These are phyloP conservation scores for Cavia aperea DNA, from an alignment of 2,113 vertebrate genomes.

Conservation along the genomic window DNA sequence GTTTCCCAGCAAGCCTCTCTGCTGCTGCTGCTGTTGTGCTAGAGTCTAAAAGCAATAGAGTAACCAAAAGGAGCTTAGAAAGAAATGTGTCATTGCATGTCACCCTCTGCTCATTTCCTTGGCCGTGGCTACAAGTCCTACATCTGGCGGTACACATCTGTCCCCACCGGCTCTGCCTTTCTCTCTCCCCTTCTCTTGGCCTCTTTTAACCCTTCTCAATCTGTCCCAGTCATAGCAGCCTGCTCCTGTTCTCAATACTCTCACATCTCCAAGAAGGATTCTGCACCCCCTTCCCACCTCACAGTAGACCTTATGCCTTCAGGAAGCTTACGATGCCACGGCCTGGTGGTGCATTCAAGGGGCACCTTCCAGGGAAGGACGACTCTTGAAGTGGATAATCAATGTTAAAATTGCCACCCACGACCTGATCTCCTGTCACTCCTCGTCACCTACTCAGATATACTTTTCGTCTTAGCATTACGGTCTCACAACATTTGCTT, in stretches of 20 bases:
- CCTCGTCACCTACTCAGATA: no score
- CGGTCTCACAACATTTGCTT: background rate
- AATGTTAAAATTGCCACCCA: background rate
- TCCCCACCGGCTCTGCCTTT: background rate
- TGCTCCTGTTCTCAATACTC: background rate
- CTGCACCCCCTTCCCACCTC: background rate
- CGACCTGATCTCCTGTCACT: background rate
- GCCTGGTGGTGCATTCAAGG: background rate
- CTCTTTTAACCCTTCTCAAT: background rate
- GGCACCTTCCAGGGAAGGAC: background rate
- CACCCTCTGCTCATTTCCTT: background rate
- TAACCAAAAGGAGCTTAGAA: background rate
- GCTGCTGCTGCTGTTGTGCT: background rate
- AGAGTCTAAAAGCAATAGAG: background rate
- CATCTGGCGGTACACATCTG: rapidly evolving
- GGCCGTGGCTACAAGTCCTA: no score
- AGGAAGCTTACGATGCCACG: no score
- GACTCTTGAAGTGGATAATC: background rate
- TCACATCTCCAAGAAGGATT: background rate
- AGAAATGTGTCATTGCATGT: background rate
- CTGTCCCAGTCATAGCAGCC: background rate
- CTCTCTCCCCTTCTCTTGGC: background rate
- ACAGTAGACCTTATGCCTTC: background rate
- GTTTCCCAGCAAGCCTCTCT: background rate
- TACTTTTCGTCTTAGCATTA: background rate